Conservation (phyloP, 2,113 vertebrate species). For the Bettongia penicillata region DNA sequence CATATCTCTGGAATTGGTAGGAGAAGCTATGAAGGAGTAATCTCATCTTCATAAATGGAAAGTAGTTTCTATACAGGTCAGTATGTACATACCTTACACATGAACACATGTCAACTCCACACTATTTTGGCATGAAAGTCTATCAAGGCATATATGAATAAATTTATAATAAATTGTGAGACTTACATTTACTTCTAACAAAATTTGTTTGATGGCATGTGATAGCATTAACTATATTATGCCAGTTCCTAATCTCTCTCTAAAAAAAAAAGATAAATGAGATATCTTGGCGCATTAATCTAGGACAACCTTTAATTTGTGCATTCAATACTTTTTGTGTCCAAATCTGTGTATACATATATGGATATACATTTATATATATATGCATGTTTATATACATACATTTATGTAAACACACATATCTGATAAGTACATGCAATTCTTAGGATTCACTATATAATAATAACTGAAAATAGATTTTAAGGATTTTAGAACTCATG, state of each 20-base stretch:
- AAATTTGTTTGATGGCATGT: not conserved
- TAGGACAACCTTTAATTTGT: not conserved
- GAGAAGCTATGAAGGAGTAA: not conserved
- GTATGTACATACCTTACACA: not conserved
- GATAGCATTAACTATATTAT: not conserved
- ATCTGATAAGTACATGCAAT: not conserved
- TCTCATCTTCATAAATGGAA: not conserved
- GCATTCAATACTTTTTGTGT: not conserved
- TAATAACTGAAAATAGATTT: not conserved
- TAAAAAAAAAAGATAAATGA: not conserved
- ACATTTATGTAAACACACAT: too few relatives aligned
- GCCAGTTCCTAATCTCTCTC: not conserved
- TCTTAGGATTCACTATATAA: not conserved
- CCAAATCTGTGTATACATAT: not conserved
- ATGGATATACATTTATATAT: not conserved
- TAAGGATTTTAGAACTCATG: not conserved
- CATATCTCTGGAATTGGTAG: not conserved
- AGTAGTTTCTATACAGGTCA: not conserved
- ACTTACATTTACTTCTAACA: not conserved
- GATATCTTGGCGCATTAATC: not conserved
- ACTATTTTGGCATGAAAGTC: not conserved
- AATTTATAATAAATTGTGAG: not conserved
- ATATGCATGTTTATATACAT: not conserved
- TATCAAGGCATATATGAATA: not conserved
- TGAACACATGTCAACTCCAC: not conserved